Base-by-base conservation (phyloP, 2,797 vertebrate species). In the Myiotriccus ornatus region DNA sequence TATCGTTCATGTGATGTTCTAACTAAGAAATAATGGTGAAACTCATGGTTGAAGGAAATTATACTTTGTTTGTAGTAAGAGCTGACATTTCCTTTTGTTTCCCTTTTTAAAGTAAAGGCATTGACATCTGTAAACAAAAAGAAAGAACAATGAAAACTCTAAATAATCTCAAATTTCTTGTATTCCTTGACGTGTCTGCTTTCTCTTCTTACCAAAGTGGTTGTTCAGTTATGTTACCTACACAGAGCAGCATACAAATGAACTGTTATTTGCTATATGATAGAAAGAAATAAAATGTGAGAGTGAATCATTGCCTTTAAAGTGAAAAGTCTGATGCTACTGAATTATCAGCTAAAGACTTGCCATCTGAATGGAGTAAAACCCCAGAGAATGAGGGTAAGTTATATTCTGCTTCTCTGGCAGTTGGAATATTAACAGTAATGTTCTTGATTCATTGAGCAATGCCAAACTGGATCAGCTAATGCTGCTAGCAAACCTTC, bases 81-180 rank as follows among this genome's bases (percentile, higher is more conserved):
- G 30, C 35, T 93, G 65, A 69, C 57, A 84, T 85, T 94, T 93
- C 9, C 25, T 78, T 90, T 89, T 77, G 67, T 92, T 90, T 90
- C 41, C 9, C 6, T 47, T 91, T 89, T 77, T 44, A 41, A 32
- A 59, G n/a, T 69, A 77, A 79, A 89, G 12, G 39, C 84, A 59
- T 52, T 69, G 69, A 84, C 35, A n/a, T 87, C 83, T 62, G 87
- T 57, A 85, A 84, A 77, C 43, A 70, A 76, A 79, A 83, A 73
- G 75, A 77, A 41, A 1, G 3, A 65, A 88, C 35, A 10, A 60
- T 44, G 60, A 89, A 84, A 91, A 70, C 28, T 59, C 53, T 90
- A 89, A 95, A 87, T 92, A 91, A 91, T 90, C 43, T 52, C 10
- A 46, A 83, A 67, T 81, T 93, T 65, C 76, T 70, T 85, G 56